Base-by-base conservation (phyloP, 2,888 invertebrate species). In the Linnaemya vulpina region DNA sequence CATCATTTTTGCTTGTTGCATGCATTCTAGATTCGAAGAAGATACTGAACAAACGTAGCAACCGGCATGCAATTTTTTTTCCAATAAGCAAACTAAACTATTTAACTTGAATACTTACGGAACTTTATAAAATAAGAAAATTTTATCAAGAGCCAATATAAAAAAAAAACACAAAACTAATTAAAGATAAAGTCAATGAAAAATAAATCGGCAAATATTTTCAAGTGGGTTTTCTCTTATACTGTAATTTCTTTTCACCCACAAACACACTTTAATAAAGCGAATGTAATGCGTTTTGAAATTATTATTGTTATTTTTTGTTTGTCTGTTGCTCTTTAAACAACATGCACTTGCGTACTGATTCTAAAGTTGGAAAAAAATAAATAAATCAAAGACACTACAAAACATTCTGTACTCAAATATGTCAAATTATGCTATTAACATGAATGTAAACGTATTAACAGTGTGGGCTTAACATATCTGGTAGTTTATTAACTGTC, bases 171-270 rank as follows among this genome's bases (percentile, higher is more conserved):
- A 63, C 58, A 73, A 79, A 79, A 65, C 73, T 79, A 38, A 53
- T 79, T 79, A 49, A 79, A 68, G 49, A 46, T 65, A 73, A 58
- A 67, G n/a, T n/a, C 73, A 67, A 67, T 49, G 40, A 80, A 74
- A 60, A 7, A 80, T 67, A n/a, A n/a, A n/a, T 79, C 65, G 49
- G n/a, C 25, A 79, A 80, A 73, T 80, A 73, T 73, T 73, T 73
- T 71, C 5, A 40, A 40, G 40, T 40, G 11, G 3, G 40, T 40
- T 40, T 65, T 38, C 13, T 40, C 38, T 58, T 43, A 22, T 8
- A 8, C 35, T n/a, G n/a, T n/a, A n/a, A 17, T 46, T 30, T 46
- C 46, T 43, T 55, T 58, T 30, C 46, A 73, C 58, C 46, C 46
- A 15, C 71, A 10, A 60, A 25, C 53, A 51, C 67, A 38, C 30